A percentile compares a stretch with the other conserved stretches of the same genome.
phyloP scores from a whole-genome alignment of 2,888 invertebrate species.

The Limenitis camilla region DNA sequence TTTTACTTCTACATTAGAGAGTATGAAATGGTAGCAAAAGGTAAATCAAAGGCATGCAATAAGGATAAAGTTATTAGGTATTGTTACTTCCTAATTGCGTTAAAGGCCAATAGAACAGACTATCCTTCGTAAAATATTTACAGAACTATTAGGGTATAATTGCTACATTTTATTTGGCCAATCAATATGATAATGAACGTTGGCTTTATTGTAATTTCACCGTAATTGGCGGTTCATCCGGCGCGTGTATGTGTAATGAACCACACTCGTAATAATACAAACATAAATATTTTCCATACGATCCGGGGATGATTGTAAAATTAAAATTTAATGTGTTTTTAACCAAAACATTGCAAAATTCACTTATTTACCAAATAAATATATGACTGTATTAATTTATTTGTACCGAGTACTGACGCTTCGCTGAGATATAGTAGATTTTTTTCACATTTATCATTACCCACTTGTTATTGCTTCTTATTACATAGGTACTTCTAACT shows the following conservation, averaged over 20 bases:
- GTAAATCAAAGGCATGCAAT: too few species aligned
- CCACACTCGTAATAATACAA: conserved; percentile 26
- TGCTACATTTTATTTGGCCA: conserved; percentile 26
- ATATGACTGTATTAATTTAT: too few species aligned
- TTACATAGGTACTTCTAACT: too few species aligned
- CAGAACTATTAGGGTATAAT: conserved; percentile 19
- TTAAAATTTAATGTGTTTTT: conserved; percentile 18
- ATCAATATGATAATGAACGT: conserved; percentile 27
- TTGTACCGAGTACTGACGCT: too few species aligned
- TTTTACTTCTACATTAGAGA: too few species aligned
- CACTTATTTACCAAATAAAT: not conserved
- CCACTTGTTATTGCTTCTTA: too few species aligned
- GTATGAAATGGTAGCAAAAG: too few species aligned
- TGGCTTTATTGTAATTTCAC: conserved; percentile 29
- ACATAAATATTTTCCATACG: conserved; percentile 24
- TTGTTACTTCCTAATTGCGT: too few species aligned
- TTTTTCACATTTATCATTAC: too few species aligned
- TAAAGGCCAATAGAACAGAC: not conserved
- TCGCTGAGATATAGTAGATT: too few species aligned
- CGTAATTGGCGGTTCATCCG: conserved; percentile 30
- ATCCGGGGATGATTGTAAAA: conserved; percentile 14
- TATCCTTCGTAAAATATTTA: conserved; percentile 4
- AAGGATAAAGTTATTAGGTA: too few species aligned
- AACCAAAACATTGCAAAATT: conserved; percentile 5
- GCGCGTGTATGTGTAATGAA: conserved; percentile 26